Base-by-base conservation (phyloP, 2,797 vertebrate species). In the Eulemur coronatus region DNA sequence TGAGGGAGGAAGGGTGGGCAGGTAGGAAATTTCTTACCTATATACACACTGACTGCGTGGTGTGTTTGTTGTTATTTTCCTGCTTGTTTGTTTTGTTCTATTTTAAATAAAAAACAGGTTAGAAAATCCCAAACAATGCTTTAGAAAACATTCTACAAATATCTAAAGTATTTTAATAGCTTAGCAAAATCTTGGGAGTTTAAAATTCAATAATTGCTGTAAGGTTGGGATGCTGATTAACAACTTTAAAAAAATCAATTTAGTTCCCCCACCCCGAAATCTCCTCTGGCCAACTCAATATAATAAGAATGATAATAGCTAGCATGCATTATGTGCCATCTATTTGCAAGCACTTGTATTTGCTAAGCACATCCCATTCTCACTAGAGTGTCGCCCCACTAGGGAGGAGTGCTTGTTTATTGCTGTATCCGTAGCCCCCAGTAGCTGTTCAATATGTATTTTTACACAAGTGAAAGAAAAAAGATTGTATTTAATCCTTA, bases 71-170 rank as follows among this genome's bases (percentile, higher is more conserved):
- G 8, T 70, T 76, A 48, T 84, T 75, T 76, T 89, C 24, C 86
- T 81, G 43, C 24, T 95, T 94, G 30, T 24, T 91, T 48, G 12
- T 55, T 96, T 79, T 35, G 24, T 88, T 94, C 86, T 84, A 81
- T 55, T 94, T 92, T 46, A 90, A 91, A 75, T 63, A 61, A 85
- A 93, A 95, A 33, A 1, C 17, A 50, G 2, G n/a, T 79, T 55
- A 65, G 41, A 52, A 48, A 61, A 57, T 81, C 48, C 72, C 38
- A 70, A 86, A 35, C 0, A 48, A 35, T 28, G 67, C 30, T 61
- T 90, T 81, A 63, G 17, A 72, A 84, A 82, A 67, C 46, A 84
- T 55, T 67, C 70, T 95, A 28, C 12, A 76, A 92, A 43, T 82
- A 91, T 57, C 41, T 59, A 43, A 79, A 46, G 15, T 22, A 43